Evolutionary conservation across 2,797 vertebrate species (phyloP), one percentile per base, ranked within the genome.

Genomic region (Artibeus jamaicensis): DNA sequence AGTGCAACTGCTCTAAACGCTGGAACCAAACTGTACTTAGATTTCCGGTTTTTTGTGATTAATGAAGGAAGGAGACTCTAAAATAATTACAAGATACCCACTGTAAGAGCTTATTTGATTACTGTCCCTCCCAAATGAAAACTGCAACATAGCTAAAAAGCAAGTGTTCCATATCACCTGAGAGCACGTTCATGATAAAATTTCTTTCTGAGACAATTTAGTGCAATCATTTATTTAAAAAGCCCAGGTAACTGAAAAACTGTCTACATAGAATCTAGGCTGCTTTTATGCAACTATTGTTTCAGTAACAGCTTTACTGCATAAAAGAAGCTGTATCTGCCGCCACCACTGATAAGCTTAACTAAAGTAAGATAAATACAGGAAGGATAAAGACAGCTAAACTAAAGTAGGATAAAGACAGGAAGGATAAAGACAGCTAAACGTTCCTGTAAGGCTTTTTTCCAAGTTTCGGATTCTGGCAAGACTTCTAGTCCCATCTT

Each of bases 231-330:
- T 50, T 81, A 37, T 16, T 77, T 81, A 86, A 93, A 91, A 9
- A 57, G n/a, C 1, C 78, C 1, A 26, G 29, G n/a, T 85, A 85
- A 88, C 42, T 57, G 37, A 89, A 86, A 93, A 93, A 68, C 65
- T 90, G 24, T 79, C 50, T 37, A 67, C 9, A 50, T 0, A 59
- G 76, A 91, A 91, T 91, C 29, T 73, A 87, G 46, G 21, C 5
- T 78, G 34, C 37, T 95, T 87, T 91, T 93, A 81, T 50, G 19
- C 1, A 93, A 89, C 85, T 71, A 86, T 32, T 89, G 79, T 76
- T 92, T 94, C 37, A 83, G 42, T 79, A 84, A 76, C 32, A 92
- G 70, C 76, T 93, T 81, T 87, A 81, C 2, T 19, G 15, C 24
- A 18, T 42, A 74, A 67, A 50, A n/a, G 44, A 83, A 96, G n/a